Evolutionary conservation across 2,888 invertebrate species (phyloP), one percentile per base, ranked within the genome.

Genomic region (Octodonta nipae): DNA sequence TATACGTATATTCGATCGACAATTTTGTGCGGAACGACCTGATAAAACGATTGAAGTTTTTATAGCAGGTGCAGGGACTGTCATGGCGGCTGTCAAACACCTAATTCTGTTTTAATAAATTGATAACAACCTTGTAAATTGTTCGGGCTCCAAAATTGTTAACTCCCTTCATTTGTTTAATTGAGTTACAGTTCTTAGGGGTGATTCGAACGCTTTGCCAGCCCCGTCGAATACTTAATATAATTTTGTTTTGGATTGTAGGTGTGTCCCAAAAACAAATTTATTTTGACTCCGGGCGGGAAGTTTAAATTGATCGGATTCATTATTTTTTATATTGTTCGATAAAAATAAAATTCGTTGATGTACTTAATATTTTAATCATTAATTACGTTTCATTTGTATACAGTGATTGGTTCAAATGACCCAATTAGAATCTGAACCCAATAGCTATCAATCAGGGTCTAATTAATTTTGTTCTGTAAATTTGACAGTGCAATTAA

Each of bases 51-150:
- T 35, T 34, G 17, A 16, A 15, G 34, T 38, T 41, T 41, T 39
- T 41, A 39, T 43, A 49, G 51, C 51, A 53, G 52, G 52, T 53
- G 51, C 46, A 51, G 38, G 34, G 43, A 51, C 52, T 58, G 58
- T 58, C 58, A 58, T 58, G 58, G 58, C 58, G 56, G 54, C 53
- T 53, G 52, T 51, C 51, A 55, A 52, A 54, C 54, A n/a, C 22
- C 22, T n/a, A n/a, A n/a, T n/a, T n/a, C n/a, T n/a, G 15, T 24
- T 24, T 28, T 33, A 22, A 20, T n/a, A n/a, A n/a, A n/a, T n/a
- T n/a, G n/a, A n/a, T n/a, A n/a, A n/a, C n/a, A n/a, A n/a, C n/a
- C n/a, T n/a, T n/a, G n/a, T n/a, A n/a, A n/a, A n/a, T n/a, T n/a
- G n/a, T n/a, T n/a, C n/a, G n/a, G n/a, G n/a, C n/a, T n/a, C n/a